Percentiles rank a stretch among this genome's conserved stretches.
These are phyloP conservation scores for Psilanteris sp. DNA, from an alignment of 1,140 invertebrate species.

Conservation along the genomic window DNA sequence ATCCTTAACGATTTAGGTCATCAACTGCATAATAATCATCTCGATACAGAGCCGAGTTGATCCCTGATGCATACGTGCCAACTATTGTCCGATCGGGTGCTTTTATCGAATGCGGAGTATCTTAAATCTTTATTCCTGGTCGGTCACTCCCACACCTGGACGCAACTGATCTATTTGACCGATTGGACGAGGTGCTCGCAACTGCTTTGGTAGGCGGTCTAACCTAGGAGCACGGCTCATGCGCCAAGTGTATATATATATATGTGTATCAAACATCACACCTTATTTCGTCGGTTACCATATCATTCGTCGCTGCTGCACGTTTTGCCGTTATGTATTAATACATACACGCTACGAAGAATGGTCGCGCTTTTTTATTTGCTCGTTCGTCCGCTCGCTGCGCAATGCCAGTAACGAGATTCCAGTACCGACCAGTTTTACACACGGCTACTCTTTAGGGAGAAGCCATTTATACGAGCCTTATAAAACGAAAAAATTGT, in stretches of 20 bases:
- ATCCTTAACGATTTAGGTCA: constrained; percentile 72
- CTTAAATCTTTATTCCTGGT: constrained; percentile 65
- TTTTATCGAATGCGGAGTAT: constrained; percentile 65
- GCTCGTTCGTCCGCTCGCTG: not conserved
- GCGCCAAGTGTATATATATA: constrained; percentile 33
- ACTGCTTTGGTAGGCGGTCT: constrained; percentile 57
- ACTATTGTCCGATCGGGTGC: constrained; percentile 65
- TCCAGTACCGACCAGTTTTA: constrained; percentile 15
- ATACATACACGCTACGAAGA: constrained; percentile 8
- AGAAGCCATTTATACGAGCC: constrained; percentile 3
- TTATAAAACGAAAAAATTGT: not conserved
- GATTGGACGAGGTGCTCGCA: constrained; percentile 55
- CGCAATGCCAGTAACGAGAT: constrained; percentile 24
- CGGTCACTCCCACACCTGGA: constrained; percentile 74
- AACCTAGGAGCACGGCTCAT: constrained; percentile 44
- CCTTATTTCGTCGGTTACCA: constrained; percentile 33
- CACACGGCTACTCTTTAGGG: constrained; percentile 2
- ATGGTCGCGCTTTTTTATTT: constrained; percentile 12
- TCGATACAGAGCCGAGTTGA: constrained; percentile 50
- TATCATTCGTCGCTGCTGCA: constrained; percentile 14
- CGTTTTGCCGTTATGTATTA: constrained; percentile 1
- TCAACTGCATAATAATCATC: constrained; percentile 68
- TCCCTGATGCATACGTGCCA: constrained; percentile 63
- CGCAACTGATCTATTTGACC: constrained; percentile 59
- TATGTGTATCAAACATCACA: constrained; percentile 33